Evolutionary conservation across 2,113 vertebrate genomes (phyloP).

Genomic region (Otis tarda): DNA sequence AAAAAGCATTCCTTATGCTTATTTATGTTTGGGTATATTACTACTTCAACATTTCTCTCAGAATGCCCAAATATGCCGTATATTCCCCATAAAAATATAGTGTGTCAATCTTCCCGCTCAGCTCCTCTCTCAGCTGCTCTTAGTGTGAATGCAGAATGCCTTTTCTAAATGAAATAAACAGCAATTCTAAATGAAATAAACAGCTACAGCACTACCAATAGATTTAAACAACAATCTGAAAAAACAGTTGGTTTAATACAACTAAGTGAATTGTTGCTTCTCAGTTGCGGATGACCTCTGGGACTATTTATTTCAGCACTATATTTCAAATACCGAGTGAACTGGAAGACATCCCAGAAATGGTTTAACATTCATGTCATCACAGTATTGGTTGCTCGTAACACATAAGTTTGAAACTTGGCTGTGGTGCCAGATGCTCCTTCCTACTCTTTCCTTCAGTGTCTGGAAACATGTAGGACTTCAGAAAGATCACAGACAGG

Average conservation of each 20-base stretch:
- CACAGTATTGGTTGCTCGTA: not conserved
- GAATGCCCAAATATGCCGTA: not conserved
- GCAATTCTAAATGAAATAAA: not conserved
- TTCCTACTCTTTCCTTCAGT: not conserved
- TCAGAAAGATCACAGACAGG: not conserved
- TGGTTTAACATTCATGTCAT: not conserved
- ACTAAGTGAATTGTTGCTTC: not conserved
- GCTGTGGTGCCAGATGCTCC: not conserved
- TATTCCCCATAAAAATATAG: not conserved
- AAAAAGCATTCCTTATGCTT: not conserved
- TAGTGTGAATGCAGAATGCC: not conserved
- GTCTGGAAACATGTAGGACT: not conserved
- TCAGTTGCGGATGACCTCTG: not conserved
- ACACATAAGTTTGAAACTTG: not conserved
- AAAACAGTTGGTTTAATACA: not conserved
- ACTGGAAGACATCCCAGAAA: not conserved
- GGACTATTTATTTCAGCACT: not conserved
- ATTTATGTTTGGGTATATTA: not conserved
- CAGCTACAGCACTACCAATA: not conserved
- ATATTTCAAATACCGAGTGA: not conserved
- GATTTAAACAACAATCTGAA: not conserved
- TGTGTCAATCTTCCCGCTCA: not conserved
- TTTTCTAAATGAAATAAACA: not conserved
- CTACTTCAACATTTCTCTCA: not conserved
- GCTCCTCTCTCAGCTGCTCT: not conserved